phyloP scores from a whole-genome alignment of 2,113 vertebrate species.

The Paralichthys olivaceus region DNA sequence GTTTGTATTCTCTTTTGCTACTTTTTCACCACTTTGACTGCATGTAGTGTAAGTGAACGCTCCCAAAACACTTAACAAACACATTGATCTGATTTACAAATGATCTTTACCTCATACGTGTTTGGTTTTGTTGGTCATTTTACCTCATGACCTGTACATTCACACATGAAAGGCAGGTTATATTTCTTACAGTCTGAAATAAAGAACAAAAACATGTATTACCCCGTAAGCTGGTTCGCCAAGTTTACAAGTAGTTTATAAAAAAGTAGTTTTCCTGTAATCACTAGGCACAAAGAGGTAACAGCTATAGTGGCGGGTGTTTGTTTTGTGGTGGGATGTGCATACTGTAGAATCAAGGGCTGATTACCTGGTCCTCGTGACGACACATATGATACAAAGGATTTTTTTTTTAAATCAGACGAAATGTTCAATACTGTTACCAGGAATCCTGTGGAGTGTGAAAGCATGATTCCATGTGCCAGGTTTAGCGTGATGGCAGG shows the following conservation, averaged over 20 bases:
- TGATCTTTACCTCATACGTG: background rate
- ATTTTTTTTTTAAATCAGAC: background rate
- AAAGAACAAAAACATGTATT: slow-evolving; percentile 11
- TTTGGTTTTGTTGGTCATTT: slow-evolving; percentile 46
- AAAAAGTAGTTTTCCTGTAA: slow-evolving; percentile 49
- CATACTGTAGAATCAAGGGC: slow-evolving; percentile 50
- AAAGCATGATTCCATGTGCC: slow-evolving; percentile 24
- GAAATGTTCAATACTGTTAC: slow-evolving; percentile 52
- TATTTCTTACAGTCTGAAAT: slow-evolving; percentile 36
- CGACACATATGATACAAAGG: slow-evolving; percentile 34
- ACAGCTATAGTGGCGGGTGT: slow-evolving; percentile 51
- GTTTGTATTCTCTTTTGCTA: background rate
- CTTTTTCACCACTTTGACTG: background rate
- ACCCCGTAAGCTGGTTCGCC: slow-evolving; percentile 38
- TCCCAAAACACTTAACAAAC: background rate
- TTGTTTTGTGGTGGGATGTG: slow-evolving; percentile 37
- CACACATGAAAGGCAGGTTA: slow-evolving; percentile 51
- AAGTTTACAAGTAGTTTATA: slow-evolving; percentile 40
- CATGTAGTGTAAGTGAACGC: background rate
- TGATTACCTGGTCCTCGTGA: slow-evolving; percentile 50
- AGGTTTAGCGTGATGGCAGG: slow-evolving; percentile 81
- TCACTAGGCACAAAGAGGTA: slow-evolving; percentile 74
- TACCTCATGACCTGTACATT: slow-evolving; percentile 55
- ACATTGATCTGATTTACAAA: background rate
- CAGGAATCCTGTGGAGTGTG: slow-evolving; percentile 42